Base-by-base conservation (phyloP, 2,113 vertebrate genomes). In the Colinus virginianus region DNA sequence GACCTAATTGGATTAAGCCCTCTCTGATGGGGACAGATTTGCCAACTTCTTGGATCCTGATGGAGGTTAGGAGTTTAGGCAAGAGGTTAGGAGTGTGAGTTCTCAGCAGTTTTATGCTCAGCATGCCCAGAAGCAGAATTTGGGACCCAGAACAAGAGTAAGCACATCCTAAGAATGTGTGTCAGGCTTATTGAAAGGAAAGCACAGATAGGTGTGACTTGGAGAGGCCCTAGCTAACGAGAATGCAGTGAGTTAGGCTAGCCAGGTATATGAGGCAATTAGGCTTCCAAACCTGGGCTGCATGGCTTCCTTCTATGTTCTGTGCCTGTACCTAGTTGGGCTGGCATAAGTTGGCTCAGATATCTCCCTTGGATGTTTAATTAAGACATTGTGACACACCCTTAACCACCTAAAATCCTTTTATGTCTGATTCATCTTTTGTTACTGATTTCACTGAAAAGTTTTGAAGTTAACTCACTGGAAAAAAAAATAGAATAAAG, bases 391-490 rank as follows among this genome's bases (percentile, higher is more conserved):
- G 84, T 87, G 90, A 71, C 96, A 96, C 93, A 13, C 94, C 96
- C 95, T 90, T 94, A 96, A 93, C 96, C 96, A 89, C 89, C 78
- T 78, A 89, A 53, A 95, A 81, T 95, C 94, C 93, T 96, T 96
- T 96, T 91, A 95, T 95, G 90, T 96, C 96, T 95, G 96, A 95
- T 96, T 96, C 92, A 90, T 94, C 87, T 94, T 90, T 81, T 88
- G 84, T 87, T 94, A 96, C 96, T 95, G 92, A 96, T 96, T 96
- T 96, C 90, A 87, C 84, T 92, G 81, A 95, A 96, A 96, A 95
- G 87, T 92, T 92, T 87, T 94, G 84, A 79, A 89, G 84, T 91
- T 88, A 91, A 93, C 68, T 90, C 68, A 16, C 32, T 80, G 38
- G 1, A 75, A 75, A 77, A 42, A 40, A 40, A 91, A 94, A 46